phyloP scores from a whole-genome alignment of 2,797 vertebrate genomes.

The Ataeniobius toweri region DNA sequence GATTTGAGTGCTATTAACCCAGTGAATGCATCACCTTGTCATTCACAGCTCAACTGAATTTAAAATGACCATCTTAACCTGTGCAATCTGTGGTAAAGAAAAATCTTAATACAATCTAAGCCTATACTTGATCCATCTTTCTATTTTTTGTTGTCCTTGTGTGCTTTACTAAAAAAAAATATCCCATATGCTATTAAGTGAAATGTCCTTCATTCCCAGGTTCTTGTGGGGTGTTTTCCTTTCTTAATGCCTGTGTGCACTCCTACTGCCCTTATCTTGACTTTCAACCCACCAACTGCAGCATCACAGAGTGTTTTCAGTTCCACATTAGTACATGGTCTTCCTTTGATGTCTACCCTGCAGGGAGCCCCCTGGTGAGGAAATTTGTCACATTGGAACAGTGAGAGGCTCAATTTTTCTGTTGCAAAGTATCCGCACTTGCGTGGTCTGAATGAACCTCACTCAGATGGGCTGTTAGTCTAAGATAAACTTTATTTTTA shows the following conservation, averaged over 20 bases:
- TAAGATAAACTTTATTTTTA: constrained; percentile 6
- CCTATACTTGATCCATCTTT: background rate
- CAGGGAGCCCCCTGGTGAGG: constrained; percentile 51
- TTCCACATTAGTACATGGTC: constrained; percentile 61
- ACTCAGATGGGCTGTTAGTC: background rate
- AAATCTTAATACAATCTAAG: constrained; percentile 7
- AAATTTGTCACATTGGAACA: constrained; percentile 42
- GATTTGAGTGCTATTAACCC: background rate
- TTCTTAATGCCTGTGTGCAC: constrained; percentile 26
- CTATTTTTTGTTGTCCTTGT: background rate
- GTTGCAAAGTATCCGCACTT: constrained; percentile 17
- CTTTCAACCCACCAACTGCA: constrained; percentile 55
- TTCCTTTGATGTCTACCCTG: constrained; percentile 66
- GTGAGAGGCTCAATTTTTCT: constrained; percentile 34
- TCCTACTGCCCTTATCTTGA: constrained; percentile 50
- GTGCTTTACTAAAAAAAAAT: background rate
- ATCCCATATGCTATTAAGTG: constrained; percentile 3
- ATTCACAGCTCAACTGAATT: background rate
- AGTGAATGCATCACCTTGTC: background rate
- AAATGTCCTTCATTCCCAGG: constrained; percentile 38
- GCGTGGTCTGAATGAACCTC: constrained; percentile 29
- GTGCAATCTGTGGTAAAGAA: constrained; percentile 26
- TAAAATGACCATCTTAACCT: constrained; percentile 32
- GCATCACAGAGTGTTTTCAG: constrained; percentile 37
- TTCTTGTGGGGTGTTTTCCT: constrained; percentile 31